Evolutionary conservation across 2,113 vertebrate species (phyloP).

Genomic region (Tapirus terrestris): DNA sequence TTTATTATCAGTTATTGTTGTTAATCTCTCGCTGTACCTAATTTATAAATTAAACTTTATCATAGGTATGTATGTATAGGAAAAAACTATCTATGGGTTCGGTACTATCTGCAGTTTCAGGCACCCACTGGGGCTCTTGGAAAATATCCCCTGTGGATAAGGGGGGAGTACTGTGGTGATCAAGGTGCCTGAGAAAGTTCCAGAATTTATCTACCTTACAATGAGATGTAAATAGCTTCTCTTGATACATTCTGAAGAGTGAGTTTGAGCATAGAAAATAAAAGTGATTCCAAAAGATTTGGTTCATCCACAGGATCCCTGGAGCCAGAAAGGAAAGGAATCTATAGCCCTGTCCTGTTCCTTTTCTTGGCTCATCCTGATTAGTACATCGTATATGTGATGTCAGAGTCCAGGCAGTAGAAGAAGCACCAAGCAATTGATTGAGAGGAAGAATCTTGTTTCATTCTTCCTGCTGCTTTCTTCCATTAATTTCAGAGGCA

Average conservation of each 20-base stretch:
- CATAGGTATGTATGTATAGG: no score
- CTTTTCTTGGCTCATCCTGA: neutral
- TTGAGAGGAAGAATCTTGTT: neutral
- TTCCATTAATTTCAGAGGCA: neutral
- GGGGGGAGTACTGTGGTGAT: neutral
- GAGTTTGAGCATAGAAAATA: neutral
- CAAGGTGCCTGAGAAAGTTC: neutral
- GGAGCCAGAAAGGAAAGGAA: neutral
- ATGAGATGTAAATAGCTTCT: neutral
- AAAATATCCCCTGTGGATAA: no score
- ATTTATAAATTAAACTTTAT: no score
- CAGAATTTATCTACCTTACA: neutral
- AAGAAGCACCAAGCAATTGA: neutral
- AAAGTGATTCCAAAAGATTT: neutral
- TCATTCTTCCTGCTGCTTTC: neutral
- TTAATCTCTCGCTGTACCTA: no score
- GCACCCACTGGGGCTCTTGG: no score
- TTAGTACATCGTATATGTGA: accelerated
- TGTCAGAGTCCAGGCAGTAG: neutral
- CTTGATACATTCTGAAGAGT: neutral
- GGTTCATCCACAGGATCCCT: neutral
- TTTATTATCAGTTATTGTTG: no score
- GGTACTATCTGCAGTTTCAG: no score
- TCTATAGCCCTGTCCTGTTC: accelerated
- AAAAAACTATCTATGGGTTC: no score